A percentile compares a stretch with the other conserved stretches of the same genome.
phyloP scores from a whole-genome alignment of 2,888 invertebrate species.

The Eledona agricola region DNA sequence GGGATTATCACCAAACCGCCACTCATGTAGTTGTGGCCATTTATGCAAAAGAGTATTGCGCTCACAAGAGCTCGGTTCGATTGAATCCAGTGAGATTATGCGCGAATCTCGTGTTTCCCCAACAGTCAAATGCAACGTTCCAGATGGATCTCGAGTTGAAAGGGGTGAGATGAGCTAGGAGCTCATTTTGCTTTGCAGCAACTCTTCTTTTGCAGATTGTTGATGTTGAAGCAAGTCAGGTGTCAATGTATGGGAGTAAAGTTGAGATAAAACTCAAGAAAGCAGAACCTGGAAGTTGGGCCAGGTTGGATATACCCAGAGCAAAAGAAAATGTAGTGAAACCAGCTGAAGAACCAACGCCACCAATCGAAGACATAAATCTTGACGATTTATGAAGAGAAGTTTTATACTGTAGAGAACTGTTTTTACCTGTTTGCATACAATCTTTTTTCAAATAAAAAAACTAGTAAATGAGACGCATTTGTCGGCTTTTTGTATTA shows the following conservation, averaged over 20 bases:
- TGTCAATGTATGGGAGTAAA: conserved; percentile 86
- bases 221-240: conserved; percentile 74
- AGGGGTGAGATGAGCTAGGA: conserved; percentile 80
- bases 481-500: conserved; percentile 38
- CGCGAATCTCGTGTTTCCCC: conserved; percentile 79
- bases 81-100: conserved; percentile 85
- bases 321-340: conserved; percentile 43
- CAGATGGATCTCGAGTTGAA: conserved; percentile 80
- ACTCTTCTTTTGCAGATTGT: conserved; percentile 77
- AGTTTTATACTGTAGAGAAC: conserved; percentile 8
- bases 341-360: conserved; percentile 59
- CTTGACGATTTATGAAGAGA: conserved; percentile 71
- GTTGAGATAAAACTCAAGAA: conserved; percentile 92
- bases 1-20: conserved; percentile 96
- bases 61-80: conserved; percentile 77
- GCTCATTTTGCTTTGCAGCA: too few relatives aligned
- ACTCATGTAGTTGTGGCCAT: conserved; percentile 85
- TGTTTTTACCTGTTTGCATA: conserved; percentile 7
- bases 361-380: conserved; percentile 73
- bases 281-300: conserved; percentile 85
- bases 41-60: conserved; percentile 91
- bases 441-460: conserved; percentile 4
- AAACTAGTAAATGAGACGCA: conserved; percentile 1
- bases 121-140: conserved; percentile 76
- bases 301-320: conserved; percentile 73